These are phyloP conservation scores for Heliconius erato DNA, from an alignment of 2,888 invertebrate species.

Conservation along the genomic window DNA sequence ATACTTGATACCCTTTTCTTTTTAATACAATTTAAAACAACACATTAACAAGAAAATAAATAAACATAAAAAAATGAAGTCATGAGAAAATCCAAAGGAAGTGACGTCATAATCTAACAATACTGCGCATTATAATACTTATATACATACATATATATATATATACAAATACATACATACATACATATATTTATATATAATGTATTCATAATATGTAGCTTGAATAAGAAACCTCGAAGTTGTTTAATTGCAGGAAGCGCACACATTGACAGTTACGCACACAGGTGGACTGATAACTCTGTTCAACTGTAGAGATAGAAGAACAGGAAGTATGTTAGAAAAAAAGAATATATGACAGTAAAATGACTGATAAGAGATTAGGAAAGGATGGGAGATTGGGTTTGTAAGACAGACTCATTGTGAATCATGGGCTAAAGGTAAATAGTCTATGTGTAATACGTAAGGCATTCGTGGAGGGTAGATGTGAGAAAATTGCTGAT, in stretches of 20 bases:
- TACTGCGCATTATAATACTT: conserved; percentile 45
- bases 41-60: not conserved
- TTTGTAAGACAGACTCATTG: no score
- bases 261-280: conserved; percentile 56
- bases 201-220: conserved; percentile 51
- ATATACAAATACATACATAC: not conserved
- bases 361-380: not conserved
- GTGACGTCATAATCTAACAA: conserved; percentile 53
- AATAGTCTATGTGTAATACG: no score
- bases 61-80: conserved; percentile 3
- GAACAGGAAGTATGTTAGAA: conserved; percentile 43
- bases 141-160: not conserved
- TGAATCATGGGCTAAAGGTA: no score
- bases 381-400: not conserved
- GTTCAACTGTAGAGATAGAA: conserved; percentile 61
- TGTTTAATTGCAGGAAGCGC: conserved; percentile 73
- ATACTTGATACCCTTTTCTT: not conserved
- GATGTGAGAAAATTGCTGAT: no score
- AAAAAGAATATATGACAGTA: not conserved
- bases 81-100: conserved; percentile 53
- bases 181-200: conserved; percentile 45
- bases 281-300: conserved; percentile 56
- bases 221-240: conserved; percentile 60
- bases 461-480: no score
- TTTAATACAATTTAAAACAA: not conserved